Evolutionary conservation across 2,113 vertebrate genomes (phyloP).

Genomic region (Glaucidium brasilianum): DNA sequence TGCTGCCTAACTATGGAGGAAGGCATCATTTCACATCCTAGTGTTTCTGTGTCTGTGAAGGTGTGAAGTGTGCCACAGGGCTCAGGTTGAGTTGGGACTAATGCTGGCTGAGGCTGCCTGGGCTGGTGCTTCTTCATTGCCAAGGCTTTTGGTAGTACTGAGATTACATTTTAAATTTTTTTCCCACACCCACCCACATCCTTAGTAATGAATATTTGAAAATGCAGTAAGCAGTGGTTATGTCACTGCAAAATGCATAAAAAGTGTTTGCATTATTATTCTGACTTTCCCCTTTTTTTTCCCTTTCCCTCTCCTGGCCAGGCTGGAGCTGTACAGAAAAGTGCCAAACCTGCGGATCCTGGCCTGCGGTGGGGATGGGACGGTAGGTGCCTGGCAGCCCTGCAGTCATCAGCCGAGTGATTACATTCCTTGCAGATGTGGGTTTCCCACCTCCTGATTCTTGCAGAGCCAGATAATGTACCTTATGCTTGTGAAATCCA

Average conservation of each 20-base stretch:
- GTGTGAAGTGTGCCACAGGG: neutral
- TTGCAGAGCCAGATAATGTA: neutral
- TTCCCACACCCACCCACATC: neutral
- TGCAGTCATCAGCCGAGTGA: accelerated
- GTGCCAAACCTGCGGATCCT: slow-evolving; percentile 83
- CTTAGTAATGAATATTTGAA: neutral
- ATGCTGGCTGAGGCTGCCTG: neutral
- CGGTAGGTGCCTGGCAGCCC: slow-evolving; percentile 63
- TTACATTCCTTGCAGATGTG: neutral
- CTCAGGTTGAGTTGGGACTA: neutral
- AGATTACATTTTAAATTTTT: neutral
- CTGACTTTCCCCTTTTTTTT: neutral
- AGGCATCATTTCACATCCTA: neutral
- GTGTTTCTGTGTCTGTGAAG: neutral
- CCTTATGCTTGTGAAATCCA: neutral
- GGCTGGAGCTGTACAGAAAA: slow-evolving; percentile 82
- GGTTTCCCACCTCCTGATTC: neutral
- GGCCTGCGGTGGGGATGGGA: slow-evolving; percentile 84
- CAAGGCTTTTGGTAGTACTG: neutral
- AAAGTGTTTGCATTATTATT: neutral
- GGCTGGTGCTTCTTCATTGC: neutral
- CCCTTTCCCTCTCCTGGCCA: neutral
- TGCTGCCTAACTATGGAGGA: neutral
- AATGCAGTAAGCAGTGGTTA: neutral
- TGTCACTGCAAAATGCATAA: neutral